phyloP scores from a whole-genome alignment of 2,888 invertebrate genomes.

The Incurvaria masculella region DNA sequence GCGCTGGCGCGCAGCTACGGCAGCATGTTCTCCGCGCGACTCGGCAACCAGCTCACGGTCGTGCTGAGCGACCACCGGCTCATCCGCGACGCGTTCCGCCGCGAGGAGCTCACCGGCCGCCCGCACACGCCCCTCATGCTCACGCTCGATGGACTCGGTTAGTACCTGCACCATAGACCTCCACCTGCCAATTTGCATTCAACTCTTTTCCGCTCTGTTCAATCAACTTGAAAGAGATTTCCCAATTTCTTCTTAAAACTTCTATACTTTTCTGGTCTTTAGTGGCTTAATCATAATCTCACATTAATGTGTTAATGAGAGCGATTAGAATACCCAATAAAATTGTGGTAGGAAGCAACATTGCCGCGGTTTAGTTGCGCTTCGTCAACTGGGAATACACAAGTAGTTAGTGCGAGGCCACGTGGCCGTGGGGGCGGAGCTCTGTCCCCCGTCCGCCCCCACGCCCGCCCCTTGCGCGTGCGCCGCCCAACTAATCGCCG shows the following conservation, averaged over 20 bases:
- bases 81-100: conserved; percentile 81
- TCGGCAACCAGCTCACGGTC: conserved; percentile 80
- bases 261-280: no score
- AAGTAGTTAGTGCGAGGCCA: conserved; percentile 7
- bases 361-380: background rate
- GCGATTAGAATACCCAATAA: no score
- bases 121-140: conserved; percentile 84
- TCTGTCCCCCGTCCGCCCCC: conserved; percentile 23
- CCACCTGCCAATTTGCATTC: background rate
- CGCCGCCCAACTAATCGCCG: conserved; percentile 34
- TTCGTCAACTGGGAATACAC: background rate
- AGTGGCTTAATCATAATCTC: no score
- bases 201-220: no score
- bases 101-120: conserved; percentile 84
- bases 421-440: conserved; percentile 29
- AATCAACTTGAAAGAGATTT: no score
- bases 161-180: conserved; percentile 42
- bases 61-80: conserved; percentile 84
- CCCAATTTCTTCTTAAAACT: no score
- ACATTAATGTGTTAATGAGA: no score
- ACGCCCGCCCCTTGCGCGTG: conserved; percentile 21
- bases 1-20: conserved; percentile 77
- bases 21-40: conserved; percentile 72
- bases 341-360: no score
- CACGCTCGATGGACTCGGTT: conserved; percentile 86